A percentile compares a stretch with the other conserved stretches of the same genome.
These are phyloP conservation scores for Mayetiola destructor DNA, from an alignment of 2,888 invertebrate genomes.

Conservation along the genomic window DNA sequence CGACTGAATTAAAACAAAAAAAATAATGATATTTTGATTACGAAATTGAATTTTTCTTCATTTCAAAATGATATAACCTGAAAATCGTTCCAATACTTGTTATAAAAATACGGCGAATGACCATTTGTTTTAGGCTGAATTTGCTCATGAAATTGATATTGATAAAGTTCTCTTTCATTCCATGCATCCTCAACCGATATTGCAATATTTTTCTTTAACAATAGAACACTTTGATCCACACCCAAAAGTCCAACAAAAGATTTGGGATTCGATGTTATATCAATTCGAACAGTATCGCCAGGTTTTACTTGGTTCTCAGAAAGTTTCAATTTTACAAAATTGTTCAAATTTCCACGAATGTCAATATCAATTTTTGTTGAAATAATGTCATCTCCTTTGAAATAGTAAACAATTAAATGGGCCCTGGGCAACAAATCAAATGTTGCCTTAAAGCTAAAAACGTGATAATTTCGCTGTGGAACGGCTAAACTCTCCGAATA, in stretches of 20 bases:
- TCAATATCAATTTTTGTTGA: slow-evolving; percentile 74
- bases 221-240: slow-evolving; percentile 59
- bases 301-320: slow-evolving; percentile 47
- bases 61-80: not conserved
- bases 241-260: slow-evolving; percentile 71
- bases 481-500: not conserved
- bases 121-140: not conserved
- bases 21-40: not conserved
- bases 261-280: slow-evolving; percentile 59
- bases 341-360: slow-evolving; percentile 55
- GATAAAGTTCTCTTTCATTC: slow-evolving; percentile 2
- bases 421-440: slow-evolving; percentile 64
- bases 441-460: slow-evolving; percentile 46
- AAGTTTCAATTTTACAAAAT: slow-evolving; percentile 27
- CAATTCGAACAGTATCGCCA: slow-evolving; percentile 56
- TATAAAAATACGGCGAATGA: not conserved
- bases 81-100: slow-evolving; percentile 1
- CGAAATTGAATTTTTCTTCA: not conserved
- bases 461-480: slow-evolving; percentile 6
- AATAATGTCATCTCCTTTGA: slow-evolving; percentile 57
- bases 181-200: slow-evolving; percentile 27
- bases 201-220: slow-evolving; percentile 53
- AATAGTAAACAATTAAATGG: slow-evolving; percentile 59
- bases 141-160: not conserved
- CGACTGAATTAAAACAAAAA: not conserved